A percentile compares a stretch with the other conserved stretches of the same genome.
phyloP scores from a whole-genome alignment of 2,797 vertebrate genomes.

The Nasua narica region DNA sequence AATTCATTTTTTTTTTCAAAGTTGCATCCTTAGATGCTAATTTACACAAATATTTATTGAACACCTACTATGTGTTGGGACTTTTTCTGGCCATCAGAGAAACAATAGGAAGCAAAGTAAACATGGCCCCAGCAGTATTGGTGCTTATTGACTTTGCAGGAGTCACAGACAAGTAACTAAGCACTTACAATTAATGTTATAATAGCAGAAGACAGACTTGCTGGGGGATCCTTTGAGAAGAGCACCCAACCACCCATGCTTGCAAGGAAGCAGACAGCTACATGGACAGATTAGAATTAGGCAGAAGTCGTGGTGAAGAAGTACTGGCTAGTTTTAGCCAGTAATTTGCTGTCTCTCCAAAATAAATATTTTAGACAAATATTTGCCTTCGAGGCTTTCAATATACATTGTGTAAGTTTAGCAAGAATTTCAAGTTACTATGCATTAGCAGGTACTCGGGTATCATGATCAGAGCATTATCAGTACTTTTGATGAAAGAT shows the following conservation, averaged over 20 bases:
- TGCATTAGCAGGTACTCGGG: not conserved
- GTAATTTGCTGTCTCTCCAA: slow-evolving; percentile 9
- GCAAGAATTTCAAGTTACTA: not conserved
- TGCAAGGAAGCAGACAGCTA: not conserved
- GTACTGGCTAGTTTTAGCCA: not conserved
- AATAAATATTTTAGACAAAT: slow-evolving; percentile 4
- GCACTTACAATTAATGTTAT: not conserved
- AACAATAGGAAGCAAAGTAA: not conserved
- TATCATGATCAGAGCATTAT: not conserved
- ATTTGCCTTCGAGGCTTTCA: not conserved
- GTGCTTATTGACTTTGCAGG: not conserved
- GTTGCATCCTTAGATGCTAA: not conserved
- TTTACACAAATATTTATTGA: slow-evolving; percentile 45
- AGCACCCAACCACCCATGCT: not conserved
- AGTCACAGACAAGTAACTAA: not conserved
- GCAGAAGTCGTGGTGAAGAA: not conserved
- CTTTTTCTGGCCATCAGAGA: not conserved
- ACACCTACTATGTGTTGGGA: slow-evolving; percentile 51
- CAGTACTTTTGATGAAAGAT: not conserved
- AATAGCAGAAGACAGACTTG: not conserved
- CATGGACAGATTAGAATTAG: not conserved
- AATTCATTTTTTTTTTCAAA: slow-evolving; percentile 22
- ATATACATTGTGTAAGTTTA: not conserved
- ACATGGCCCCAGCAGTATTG: not conserved
- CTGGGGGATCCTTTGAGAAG: not conserved